Percentiles rank a stretch among this genome's conserved stretches.
These are phyloP conservation scores for Frankliniella intonsa DNA, from an alignment of 2,888 invertebrate species.

Conservation along the genomic window DNA sequence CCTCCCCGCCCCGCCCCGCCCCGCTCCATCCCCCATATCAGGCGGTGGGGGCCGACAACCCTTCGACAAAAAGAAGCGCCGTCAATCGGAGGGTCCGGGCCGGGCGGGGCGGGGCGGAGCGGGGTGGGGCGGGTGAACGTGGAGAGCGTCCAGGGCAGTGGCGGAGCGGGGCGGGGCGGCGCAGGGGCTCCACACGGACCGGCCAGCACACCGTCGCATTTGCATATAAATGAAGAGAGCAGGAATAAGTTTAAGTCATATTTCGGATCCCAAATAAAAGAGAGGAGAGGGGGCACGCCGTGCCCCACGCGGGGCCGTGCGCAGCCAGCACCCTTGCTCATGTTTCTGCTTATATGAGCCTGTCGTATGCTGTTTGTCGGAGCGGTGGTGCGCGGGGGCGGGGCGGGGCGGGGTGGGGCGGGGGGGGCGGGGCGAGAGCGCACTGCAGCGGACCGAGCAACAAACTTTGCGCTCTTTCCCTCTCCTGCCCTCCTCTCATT, in stretches of 20 bases:
- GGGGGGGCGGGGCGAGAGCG: neutral
- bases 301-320: too few species aligned
- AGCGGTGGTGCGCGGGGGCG: neutral
- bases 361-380: neutral
- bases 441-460: neutral
- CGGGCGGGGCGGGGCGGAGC: neutral
- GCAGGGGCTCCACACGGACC: neutral
- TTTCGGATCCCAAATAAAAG: neutral
- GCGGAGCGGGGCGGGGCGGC: neutral
- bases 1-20: neutral
- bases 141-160: neutral
- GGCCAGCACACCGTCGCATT: neutral
- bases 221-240: slow-evolving; percentile 10
- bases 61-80: neutral
- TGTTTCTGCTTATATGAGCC: slow-evolving; percentile 10
- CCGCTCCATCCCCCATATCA: neutral
- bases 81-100: neutral
- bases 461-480: neutral
- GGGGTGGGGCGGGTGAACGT: neutral
- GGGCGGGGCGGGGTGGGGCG: neutral
- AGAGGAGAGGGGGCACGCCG: neutral
- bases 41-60: neutral
- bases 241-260: slow-evolving; percentile 6
- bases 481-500: neutral
- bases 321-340: slow-evolving; percentile 1